phyloP scores from a whole-genome alignment of 2,888 invertebrate genomes.

The Eledone cirrhosa region DNA sequence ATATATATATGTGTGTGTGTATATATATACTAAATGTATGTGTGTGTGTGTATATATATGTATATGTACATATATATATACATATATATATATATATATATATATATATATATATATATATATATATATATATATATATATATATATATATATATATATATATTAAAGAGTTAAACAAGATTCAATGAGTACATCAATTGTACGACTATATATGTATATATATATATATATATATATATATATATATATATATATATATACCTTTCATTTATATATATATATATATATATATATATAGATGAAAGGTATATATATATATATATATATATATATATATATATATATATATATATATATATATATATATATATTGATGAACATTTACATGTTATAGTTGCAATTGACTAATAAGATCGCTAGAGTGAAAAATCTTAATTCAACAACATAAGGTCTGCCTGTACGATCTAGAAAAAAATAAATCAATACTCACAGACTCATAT shows the following conservation, averaged over 20 bases:
- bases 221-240: constrained; percentile 13
- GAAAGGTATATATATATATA: background rate
- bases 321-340: constrained; percentile 10
- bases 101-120: background rate
- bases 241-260: background rate
- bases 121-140: background rate
- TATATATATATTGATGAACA: background rate
- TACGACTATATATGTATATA: background rate
- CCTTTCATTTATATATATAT: too few species aligned
- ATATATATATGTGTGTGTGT: background rate
- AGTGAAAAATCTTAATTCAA: too few species aligned
- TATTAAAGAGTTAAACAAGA: too few species aligned
- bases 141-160: background rate
- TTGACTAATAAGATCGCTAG: too few species aligned
- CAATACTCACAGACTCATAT: too few species aligned
- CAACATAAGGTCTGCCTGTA: too few species aligned
- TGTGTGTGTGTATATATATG: background rate
- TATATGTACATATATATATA: background rate
- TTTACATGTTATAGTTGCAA: too few species aligned
- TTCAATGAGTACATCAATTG: background rate
- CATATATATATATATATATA: background rate
- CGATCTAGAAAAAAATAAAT: too few species aligned
- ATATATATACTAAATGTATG: background rate
- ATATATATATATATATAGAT: background rate
- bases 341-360: constrained; percentile 13